phyloP scores from a whole-genome alignment of 2,797 vertebrate genomes.

The Paramormyrops hopkinsi region DNA sequence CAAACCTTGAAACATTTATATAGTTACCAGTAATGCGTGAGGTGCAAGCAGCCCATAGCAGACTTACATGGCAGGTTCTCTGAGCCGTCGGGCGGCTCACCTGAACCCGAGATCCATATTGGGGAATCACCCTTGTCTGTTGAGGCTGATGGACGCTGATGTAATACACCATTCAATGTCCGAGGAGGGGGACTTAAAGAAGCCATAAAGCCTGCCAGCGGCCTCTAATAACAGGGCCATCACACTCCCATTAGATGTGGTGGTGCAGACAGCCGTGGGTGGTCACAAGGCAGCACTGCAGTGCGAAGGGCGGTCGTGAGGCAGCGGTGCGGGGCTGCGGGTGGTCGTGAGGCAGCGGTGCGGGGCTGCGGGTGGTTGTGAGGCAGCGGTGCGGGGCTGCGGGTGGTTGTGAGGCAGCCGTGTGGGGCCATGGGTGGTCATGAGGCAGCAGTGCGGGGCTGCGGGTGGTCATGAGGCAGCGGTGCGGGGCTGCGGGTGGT shows the following conservation, averaged over 20 bases:
- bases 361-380: background rate
- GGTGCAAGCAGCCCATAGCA: conserved; percentile 18
- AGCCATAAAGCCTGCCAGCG: conserved; percentile 63
- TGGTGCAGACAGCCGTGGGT: conserved; percentile 55
- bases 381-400: background rate
- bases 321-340: background rate
- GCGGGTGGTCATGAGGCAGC: background rate
- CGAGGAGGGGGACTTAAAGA: conserved; percentile 51
- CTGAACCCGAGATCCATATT: background rate
- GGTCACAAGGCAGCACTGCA: background rate
- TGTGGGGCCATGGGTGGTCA: background rate
- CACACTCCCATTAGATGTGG: conserved; percentile 66
- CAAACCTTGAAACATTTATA: conserved; percentile 14
- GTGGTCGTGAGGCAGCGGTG: background rate
- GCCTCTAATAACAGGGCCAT: conserved; percentile 54
- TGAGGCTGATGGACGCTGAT: background rate
- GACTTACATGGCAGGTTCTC: conserved; percentile 20
- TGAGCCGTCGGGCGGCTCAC: background rate
- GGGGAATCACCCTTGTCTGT: background rate
- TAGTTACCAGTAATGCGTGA: background rate
- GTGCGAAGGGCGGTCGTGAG: background rate
- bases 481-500: no score
- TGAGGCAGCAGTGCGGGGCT: background rate
- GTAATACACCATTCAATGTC: conserved; percentile 43
- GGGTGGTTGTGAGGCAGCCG: no score